phyloP scores from a whole-genome alignment of 2,797 vertebrate genomes.

The Myotis planiceps region DNA sequence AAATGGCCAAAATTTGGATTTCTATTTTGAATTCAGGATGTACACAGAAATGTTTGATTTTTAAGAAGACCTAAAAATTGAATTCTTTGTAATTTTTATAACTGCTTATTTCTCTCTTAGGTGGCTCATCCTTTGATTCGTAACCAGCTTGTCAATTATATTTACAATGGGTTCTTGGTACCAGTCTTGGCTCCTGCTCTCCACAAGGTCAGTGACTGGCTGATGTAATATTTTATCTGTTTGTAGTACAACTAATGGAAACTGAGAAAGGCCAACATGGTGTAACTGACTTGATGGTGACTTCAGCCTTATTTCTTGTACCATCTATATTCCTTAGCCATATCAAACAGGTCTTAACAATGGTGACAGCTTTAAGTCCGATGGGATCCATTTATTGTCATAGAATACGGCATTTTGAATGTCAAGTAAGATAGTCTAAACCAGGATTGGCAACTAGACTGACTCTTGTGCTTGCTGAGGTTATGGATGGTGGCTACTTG shows the following conservation, averaged over 20 bases:
- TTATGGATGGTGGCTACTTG: not conserved
- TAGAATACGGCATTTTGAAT: not conserved
- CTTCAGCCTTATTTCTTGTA: not conserved
- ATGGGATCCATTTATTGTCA: not conserved
- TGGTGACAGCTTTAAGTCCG: not conserved
- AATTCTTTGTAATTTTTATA: not conserved
- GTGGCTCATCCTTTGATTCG: slow-evolving; percentile 95
- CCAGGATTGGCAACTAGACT: not conserved
- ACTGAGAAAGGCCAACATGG: not conserved
- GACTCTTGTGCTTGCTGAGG: not conserved
- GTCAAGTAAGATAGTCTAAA: not conserved
- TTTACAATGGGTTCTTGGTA: slow-evolving; percentile 97
- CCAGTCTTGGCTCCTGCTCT: slow-evolving; percentile 97
- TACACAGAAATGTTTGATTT: slow-evolving; percentile 37
- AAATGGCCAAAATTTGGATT: not conserved
- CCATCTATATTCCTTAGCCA: not conserved
- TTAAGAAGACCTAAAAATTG: not conserved
- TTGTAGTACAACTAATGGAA: not conserved
- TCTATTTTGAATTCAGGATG: slow-evolving; percentile 23
- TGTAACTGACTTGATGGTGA: not conserved
- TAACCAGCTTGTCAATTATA: slow-evolving; percentile 96
- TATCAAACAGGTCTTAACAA: not conserved
- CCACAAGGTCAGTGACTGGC: slow-evolving; percentile 93
- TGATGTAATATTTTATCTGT: not conserved
- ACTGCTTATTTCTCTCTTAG: slow-evolving; percentile 81